A percentile compares a stretch with the other conserved stretches of the same genome.
Evolutionary conservation across 2,797 vertebrate species (phyloP).

Genomic region (Dallia pectoralis): DNA sequence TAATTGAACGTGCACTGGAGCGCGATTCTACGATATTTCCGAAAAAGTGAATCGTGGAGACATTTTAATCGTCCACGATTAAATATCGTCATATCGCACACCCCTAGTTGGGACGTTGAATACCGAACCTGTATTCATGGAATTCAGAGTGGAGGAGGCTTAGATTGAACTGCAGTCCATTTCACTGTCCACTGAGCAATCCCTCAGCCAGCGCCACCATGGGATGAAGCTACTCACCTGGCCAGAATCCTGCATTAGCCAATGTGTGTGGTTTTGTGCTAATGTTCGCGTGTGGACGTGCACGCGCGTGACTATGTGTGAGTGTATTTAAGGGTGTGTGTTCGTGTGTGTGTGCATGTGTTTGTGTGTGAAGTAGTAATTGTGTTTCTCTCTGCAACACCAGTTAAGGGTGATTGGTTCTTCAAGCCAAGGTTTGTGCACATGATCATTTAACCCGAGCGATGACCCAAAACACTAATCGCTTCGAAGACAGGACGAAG

Average conservation of each 20-base stretch:
- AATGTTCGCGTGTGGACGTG: neutral
- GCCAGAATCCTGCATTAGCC: constrained; percentile 16
- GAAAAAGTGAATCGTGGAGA: too few species aligned
- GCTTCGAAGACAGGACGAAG: constrained; percentile 60
- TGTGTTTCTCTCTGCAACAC: constrained; percentile 40
- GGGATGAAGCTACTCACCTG: constrained; percentile 66
- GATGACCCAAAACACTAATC: constrained; percentile 75
- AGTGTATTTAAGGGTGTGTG: neutral
- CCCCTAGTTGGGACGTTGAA: neutral
- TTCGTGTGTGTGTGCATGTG: neutral
- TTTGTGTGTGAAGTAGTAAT: constrained; percentile 26
- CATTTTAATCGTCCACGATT: too few species aligned
- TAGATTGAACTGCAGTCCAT: constrained; percentile 62
- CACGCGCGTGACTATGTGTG: constrained; percentile 11
- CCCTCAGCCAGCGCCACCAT: constrained; percentile 53
- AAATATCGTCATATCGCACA: too few species aligned
- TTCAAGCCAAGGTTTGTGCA: constrained; percentile 64
- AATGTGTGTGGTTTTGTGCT: constrained; percentile 19
- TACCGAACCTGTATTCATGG: constrained; percentile 41
- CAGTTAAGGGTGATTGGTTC: constrained; percentile 63
- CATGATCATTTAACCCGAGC: constrained; percentile 81
- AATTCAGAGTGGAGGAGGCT: constrained; percentile 55
- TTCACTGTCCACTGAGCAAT: constrained; percentile 71
- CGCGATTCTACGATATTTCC: too few species aligned
- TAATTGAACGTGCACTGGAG: too few species aligned